Evolutionary conservation across 2,113 vertebrate species (phyloP), one percentile per base, ranked within the genome.

Genomic region (Butastur rufipennis): DNA sequence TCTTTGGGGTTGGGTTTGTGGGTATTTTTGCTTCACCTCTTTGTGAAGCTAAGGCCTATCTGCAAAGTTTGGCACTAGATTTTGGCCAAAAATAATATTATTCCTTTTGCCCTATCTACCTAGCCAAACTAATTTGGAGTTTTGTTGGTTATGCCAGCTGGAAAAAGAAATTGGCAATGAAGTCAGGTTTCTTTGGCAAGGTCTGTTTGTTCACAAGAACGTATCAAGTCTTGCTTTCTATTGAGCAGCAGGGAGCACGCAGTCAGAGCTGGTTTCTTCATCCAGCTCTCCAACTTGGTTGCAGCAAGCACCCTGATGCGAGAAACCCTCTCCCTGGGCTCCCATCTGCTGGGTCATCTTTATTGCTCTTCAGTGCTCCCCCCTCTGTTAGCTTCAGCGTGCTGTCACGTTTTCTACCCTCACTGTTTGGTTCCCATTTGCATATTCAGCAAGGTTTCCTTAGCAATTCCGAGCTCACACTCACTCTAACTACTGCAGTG

Each of bases 91-190:
- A 93, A 81, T 74, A 86, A 31, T 89, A 42, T 94, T 94, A 87
- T 93, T 95, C 68, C 47, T 95, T 93, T 94, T 92, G 53, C 55
- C 48, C 59, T 77, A 11, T 66, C 85, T 94, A 93, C 74, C 82
- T 90, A 93, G 88, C 90, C 96, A 95, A 95, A 95, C 63, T 90
- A 66, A 96, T 96, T 93, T 90, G 90, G 75, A 93, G 50, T 82
- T 96, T 80, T 73, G 62, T 48, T 91, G 74, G 67, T 40, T 93
- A 25, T 47, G 92, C 96, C 95, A 93, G 85, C 79, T 96, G 92
- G 92, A 94, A 88, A 73, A 83, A 86, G 42, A 77, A 62, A 70
- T 26, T 96, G 92, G 79, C 92, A 83, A 2, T 25, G 22, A 90
- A 88, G 13, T 66, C 36, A 18, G 21, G 50, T 80, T 96, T 93